phyloP scores from a whole-genome alignment of 2,113 vertebrate genomes.

The Tragelaphus imberbis region DNA sequence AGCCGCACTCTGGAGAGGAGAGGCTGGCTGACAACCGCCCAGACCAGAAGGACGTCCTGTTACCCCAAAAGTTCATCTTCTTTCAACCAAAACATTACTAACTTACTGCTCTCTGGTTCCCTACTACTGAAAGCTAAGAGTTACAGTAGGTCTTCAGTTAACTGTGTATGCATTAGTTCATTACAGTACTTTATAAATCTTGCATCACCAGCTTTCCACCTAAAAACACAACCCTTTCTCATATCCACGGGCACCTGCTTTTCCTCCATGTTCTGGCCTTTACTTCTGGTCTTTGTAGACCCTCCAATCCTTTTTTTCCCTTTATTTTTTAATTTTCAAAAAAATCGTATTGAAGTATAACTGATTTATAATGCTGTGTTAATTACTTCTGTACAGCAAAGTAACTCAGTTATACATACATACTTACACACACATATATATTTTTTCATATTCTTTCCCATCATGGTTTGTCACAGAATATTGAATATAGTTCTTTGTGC shows the following conservation, averaged over 20 bases:
- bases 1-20: not conserved
- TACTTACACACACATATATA: not conserved
- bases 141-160: not conserved
- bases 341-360: not conserved
- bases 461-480: not conserved
- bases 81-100: not conserved
- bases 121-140: not conserved
- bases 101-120: not conserved
- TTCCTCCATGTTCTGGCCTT: not conserved
- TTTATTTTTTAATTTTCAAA: not conserved
- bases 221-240: not conserved
- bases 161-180: not conserved
- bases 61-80: not conserved
- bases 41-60: not conserved
- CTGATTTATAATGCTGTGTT: not conserved
- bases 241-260: not conserved
- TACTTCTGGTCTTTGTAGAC: not conserved
- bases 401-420: not conserved
- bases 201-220: not conserved
- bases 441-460: not conserved
- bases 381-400: not conserved
- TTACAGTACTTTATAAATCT: not conserved
- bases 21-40: not conserved
- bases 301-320: rapidly evolving
- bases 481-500: not conserved